Percentiles rank a stretch among this genome's conserved stretches.
phyloP scores from a whole-genome alignment of 2,113 vertebrate species.

The Gila orcuttii region DNA sequence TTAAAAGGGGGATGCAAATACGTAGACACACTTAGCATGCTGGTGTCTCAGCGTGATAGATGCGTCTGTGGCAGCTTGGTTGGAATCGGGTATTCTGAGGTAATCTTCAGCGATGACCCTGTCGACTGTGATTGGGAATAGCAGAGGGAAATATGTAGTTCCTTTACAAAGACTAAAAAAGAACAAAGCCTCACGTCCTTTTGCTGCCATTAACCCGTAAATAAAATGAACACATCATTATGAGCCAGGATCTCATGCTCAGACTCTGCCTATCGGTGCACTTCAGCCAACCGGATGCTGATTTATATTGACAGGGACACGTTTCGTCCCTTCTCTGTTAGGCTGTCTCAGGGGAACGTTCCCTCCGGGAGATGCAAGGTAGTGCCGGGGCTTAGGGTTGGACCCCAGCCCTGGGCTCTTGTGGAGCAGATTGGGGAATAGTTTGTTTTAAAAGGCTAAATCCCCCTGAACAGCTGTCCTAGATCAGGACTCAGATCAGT shows the following conservation, averaged over 20 bases:
- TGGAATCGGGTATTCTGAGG: slow-evolving; percentile 65
- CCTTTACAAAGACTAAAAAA: slow-evolving; percentile 2
- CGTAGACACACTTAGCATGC: slow-evolving; percentile 68
- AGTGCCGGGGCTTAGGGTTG: slow-evolving; percentile 53
- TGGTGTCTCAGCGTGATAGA: slow-evolving; percentile 68
- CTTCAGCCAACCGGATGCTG: slow-evolving; percentile 51
- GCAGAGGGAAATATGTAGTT: slow-evolving; percentile 46
- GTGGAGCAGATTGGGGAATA: slow-evolving; percentile 57
- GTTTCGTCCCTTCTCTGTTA: slow-evolving; percentile 25
- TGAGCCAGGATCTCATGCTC: slow-evolving; percentile 39
- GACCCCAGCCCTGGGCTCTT: slow-evolving; percentile 59
- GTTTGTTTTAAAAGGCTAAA: slow-evolving; percentile 79
- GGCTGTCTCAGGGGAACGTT: slow-evolving; percentile 46
- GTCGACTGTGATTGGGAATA: slow-evolving; percentile 50
- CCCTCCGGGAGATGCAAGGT: slow-evolving; percentile 63
- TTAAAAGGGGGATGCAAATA: slow-evolving; percentile 63
- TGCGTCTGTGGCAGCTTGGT: slow-evolving; percentile 54
- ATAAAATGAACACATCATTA: slow-evolving; percentile 50
- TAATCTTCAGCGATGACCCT: slow-evolving; percentile 72
- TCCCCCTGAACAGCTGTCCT: slow-evolving; percentile 76
- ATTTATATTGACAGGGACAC: slow-evolving; percentile 61
- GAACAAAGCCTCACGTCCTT: slow-evolving; percentile 16
- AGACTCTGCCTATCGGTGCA: slow-evolving; percentile 49
- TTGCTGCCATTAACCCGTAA: slow-evolving; percentile 54
- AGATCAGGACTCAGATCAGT: slow-evolving; percentile 69